A percentile compares a stretch with the other conserved stretches of the same genome.
These are phyloP conservation scores for Harmothoe impar DNA, from an alignment of 2,888 invertebrate genomes.

Conservation along the genomic window DNA sequence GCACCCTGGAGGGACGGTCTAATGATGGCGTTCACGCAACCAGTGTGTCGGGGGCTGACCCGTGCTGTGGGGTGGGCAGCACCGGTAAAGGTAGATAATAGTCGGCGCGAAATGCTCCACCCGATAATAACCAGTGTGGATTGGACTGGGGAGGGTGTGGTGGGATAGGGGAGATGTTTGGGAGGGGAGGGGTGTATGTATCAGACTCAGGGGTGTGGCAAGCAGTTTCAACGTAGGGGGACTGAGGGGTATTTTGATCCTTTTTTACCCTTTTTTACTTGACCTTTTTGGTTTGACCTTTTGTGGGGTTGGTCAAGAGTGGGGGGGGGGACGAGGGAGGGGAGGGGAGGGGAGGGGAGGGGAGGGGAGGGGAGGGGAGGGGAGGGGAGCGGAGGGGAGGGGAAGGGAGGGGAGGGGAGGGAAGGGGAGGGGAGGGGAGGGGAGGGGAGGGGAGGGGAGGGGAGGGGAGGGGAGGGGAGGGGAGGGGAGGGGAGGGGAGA, in stretches of 20 bases:
- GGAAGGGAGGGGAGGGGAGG: too few relatives aligned
- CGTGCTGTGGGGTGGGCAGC: neutral
- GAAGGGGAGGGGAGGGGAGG: neutral
- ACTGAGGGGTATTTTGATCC: too few relatives aligned
- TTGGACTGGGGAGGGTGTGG: neutral
- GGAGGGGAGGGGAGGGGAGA: neutral
- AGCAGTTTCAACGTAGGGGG: too few relatives aligned
- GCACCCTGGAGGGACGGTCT: neutral
- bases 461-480: neutral
- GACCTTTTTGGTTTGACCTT: too few relatives aligned
- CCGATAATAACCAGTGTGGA: constrained; percentile 3
- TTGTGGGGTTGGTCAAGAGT: too few relatives aligned
- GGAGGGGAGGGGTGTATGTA: too few relatives aligned
- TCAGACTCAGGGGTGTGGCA: too few relatives aligned
- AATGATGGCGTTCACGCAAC: neutral
- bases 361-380: neutral
- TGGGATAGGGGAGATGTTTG: too few relatives aligned
- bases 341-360: neutral
- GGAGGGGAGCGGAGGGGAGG: too few relatives aligned
- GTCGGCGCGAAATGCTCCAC: neutral
- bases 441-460: neutral
- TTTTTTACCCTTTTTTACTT: too few relatives aligned
- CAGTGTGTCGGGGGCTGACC: neutral
- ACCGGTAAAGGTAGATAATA: constrained; percentile 13
- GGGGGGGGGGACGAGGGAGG: too few relatives aligned